Evolutionary conservation across 1,140 invertebrate genomes (phyloP).

Genomic region (Drosophila mayri): DNA sequence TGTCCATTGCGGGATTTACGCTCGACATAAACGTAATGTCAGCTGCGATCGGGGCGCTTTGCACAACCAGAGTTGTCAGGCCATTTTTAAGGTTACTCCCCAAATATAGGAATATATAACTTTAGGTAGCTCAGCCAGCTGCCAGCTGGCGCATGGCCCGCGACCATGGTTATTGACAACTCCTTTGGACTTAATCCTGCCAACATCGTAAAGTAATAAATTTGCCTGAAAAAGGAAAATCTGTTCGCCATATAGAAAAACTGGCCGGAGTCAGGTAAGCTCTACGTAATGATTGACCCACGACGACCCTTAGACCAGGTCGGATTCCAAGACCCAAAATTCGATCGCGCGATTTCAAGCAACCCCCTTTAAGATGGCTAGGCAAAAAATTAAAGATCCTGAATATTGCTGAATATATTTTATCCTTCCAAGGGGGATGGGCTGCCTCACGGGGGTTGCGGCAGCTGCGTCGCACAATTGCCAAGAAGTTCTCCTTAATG

Average conservation of each 20-base stretch:
- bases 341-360: slow-evolving; percentile 18
- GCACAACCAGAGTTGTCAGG: slow-evolving; percentile 77
- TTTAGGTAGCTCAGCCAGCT: slow-evolving; percentile 47
- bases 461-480: slow-evolving; percentile 46
- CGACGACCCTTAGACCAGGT: slow-evolving; percentile 19
- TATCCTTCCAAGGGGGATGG: slow-evolving; percentile 35
- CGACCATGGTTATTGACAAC: slow-evolving; percentile 61
- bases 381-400: slow-evolving; percentile 18
- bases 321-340: slow-evolving; percentile 17
- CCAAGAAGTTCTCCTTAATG: slow-evolving; percentile 51
- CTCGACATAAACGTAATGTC: slow-evolving; percentile 34
- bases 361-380: slow-evolving; percentile 48
- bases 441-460: slow-evolving; percentile 38
- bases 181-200: slow-evolving; percentile 55
- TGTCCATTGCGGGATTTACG: slow-evolving; percentile 45
- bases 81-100: slow-evolving; percentile 59
- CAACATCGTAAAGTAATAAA: slow-evolving; percentile 80
- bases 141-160: slow-evolving; percentile 63
- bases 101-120: slow-evolving; percentile 11
- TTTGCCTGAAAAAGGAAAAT: slow-evolving; percentile 49
- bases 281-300: slow-evolving; percentile 50
- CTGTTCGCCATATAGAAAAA: slow-evolving; percentile 21
- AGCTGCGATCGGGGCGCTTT: slow-evolving; percentile 54
- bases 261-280: slow-evolving; percentile 32
- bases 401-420: slow-evolving; percentile 11